Conservation (phyloP, 2,888 invertebrate species). For the Odontocerum albicorne region DNA sequence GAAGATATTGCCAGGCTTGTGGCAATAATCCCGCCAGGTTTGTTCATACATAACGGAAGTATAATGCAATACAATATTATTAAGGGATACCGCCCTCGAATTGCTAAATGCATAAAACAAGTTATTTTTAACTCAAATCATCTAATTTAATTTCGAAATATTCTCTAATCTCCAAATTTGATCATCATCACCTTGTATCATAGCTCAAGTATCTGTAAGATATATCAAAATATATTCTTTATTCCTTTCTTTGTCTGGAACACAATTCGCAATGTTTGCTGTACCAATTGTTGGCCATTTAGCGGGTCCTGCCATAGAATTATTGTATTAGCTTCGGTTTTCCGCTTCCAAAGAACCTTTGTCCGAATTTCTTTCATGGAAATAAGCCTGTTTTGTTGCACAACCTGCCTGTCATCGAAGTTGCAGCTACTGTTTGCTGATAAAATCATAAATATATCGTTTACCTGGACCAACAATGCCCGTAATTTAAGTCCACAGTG, state of each 20-base stretch:
- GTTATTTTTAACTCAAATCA: no score
- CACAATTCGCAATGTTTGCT: constrained; percentile 32
- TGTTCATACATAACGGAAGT: no score
- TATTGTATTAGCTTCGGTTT: constrained; percentile 36
- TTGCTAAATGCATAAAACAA: no score
- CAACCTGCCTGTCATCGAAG: constrained; percentile 32
- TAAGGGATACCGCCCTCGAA: no score
- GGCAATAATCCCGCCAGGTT: no score
- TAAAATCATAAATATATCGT: constrained; percentile 24
- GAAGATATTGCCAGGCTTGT: no score
- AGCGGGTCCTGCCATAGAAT: constrained; percentile 30
- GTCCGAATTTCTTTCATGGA: constrained; percentile 24
- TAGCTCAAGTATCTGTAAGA: constrained; percentile 26
- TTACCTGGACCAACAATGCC: constrained; percentile 14
- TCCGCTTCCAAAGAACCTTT: constrained; percentile 33
- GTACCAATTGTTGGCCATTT: constrained; percentile 35
- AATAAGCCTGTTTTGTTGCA: constrained; percentile 29
- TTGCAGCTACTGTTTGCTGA: constrained; percentile 18
- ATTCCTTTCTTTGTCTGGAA: constrained; percentile 18
- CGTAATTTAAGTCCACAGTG: background rate
- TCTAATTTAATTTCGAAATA: no score
- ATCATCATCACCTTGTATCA: constrained; percentile 12
- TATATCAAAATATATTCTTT: constrained; percentile 20
- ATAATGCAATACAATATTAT: no score
- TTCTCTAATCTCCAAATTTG: no score